A percentile compares a stretch with the other conserved stretches of the same genome.
Evolutionary conservation across 2,888 invertebrate species (phyloP).

Genomic region (Agonopterix heracliana): DNA sequence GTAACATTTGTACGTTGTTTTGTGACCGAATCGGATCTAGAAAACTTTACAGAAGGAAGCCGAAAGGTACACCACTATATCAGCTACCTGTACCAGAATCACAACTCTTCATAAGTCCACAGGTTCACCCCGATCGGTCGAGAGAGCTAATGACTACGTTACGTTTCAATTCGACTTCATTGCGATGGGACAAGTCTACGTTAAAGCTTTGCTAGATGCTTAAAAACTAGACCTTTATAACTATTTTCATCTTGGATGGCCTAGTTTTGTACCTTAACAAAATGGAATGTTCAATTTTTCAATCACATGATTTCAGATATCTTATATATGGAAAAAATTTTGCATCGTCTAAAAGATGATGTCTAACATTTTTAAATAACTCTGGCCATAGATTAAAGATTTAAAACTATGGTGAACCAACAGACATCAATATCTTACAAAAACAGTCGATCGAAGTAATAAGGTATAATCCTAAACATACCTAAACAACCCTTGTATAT

Average conservation of each 20-base stretch:
- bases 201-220: constrained; percentile 45
- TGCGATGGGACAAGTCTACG: constrained; percentile 63
- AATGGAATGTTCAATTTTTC: constrained; percentile 3
- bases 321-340: background rate
- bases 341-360: background rate
- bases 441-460: constrained; percentile 47
- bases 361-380: background rate
- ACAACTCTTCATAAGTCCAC: background rate
- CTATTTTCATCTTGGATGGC: background rate
- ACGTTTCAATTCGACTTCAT: constrained; percentile 41
- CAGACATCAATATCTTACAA: constrained; percentile 14
- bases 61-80: background rate
- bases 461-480: constrained; percentile 56
- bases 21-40: background rate
- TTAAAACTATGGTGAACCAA: constrained; percentile 9
- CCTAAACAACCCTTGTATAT: constrained; percentile 47
- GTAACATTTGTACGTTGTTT: constrained; percentile 12
- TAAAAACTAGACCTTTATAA: too few relatives aligned
- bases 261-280: background rate
- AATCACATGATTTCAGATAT: background rate
- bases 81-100: background rate
- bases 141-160: constrained; percentile 64
- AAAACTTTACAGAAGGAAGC: background rate
- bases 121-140: constrained; percentile 22
- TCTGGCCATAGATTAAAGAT: too few relatives aligned